Evolutionary conservation across 2,113 vertebrate species (phyloP).

Genomic region (Nannobrachium achirus): DNA sequence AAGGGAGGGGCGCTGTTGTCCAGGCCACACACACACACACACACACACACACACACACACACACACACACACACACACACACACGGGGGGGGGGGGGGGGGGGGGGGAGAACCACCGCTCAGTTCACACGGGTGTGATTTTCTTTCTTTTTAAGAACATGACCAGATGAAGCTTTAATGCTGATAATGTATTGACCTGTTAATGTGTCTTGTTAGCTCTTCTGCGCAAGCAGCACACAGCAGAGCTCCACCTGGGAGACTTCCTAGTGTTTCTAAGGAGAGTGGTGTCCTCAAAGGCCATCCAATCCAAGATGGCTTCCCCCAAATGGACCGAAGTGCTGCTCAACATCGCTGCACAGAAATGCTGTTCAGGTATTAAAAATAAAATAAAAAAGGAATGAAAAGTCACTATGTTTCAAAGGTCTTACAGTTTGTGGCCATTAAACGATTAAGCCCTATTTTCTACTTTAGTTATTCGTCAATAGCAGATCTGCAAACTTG

Average conservation of each 20-base stretch:
- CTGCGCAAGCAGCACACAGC: conserved; percentile 91
- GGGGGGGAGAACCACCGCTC: too few relatives aligned
- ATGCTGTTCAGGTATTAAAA: conserved; percentile 89
- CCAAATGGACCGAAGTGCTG: conserved; percentile 98
- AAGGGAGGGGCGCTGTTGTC: too few relatives aligned
- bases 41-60: too few relatives aligned
- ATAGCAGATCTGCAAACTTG: too few relatives aligned
- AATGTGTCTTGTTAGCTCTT: conserved; percentile 72
- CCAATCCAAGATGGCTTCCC: conserved; percentile 98
- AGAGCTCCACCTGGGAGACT: conserved; percentile 94
- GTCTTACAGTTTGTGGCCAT: neutral
- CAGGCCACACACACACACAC: too few relatives aligned
- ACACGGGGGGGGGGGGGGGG: too few relatives aligned
- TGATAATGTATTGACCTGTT: neutral
- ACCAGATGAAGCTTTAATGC: neutral
- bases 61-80: too few relatives aligned
- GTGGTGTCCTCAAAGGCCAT: conserved; percentile 98
- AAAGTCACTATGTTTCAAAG: neutral
- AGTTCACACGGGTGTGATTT: too few relatives aligned
- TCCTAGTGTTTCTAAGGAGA: conserved; percentile 93
- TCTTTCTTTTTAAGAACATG: too few relatives aligned
- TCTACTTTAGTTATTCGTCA: too few relatives aligned
- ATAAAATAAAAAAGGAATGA: too few relatives aligned
- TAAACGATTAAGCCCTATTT: too few relatives aligned
- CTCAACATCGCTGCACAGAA: conserved; percentile 98